Evolutionary conservation across 2,113 vertebrate genomes (phyloP).

Genomic region (Microcebus tavaratra): DNA sequence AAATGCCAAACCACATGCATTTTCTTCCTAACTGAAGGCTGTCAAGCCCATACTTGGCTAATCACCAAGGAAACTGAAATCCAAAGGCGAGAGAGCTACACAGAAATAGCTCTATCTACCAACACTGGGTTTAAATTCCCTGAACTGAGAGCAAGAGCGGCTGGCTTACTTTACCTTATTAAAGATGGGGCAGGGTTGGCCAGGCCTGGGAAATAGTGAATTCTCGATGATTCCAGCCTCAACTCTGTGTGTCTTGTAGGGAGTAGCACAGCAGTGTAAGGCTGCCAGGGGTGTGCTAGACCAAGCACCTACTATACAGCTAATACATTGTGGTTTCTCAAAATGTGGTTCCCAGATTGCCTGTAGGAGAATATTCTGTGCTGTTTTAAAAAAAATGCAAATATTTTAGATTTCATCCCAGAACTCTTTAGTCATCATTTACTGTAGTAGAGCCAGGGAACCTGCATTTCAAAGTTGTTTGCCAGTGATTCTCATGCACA

Average conservation of each 20-base stretch:
- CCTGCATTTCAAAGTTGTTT: not conserved
- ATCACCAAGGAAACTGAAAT: not conserved
- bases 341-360: not conserved
- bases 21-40: not conserved
- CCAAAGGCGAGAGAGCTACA: not conserved
- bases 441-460: no score
- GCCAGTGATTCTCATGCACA: not conserved
- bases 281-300: not conserved
- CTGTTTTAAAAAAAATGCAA: not conserved
- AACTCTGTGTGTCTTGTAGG: fast-evolving
- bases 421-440: not conserved
- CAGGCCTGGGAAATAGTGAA: no score
- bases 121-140: not conserved
- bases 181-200: not conserved
- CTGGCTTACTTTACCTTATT: not conserved
- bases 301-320: fast-evolving
- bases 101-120: not conserved
- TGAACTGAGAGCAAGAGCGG: not conserved
- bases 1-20: not conserved
- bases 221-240: not conserved
- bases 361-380: not conserved
- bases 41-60: not conserved
- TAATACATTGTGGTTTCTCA: not conserved
- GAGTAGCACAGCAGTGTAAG: fast-evolving
- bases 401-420: not conserved